Evolutionary conservation across 2,797 vertebrate species (phyloP), one percentile per base, ranked within the genome.

Genomic region (Spinibarbus caldwelli): DNA sequence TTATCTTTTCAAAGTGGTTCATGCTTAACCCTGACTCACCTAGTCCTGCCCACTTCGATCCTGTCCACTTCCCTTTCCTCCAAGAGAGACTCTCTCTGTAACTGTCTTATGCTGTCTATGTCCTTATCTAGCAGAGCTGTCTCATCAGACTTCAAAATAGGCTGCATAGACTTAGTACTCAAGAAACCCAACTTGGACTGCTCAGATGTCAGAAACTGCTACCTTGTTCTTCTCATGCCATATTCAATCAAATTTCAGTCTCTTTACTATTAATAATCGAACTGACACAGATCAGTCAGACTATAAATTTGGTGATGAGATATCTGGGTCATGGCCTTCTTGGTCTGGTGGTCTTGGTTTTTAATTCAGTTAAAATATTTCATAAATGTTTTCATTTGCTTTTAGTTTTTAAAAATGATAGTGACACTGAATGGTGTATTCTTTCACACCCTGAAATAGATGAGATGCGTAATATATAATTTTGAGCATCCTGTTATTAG

Each of bases 71-170:
- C 17, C 26, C 29, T 43, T 6, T 79, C 17, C n/a, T 31, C 41
- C 14, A 29, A 7, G 26, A 64, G 9, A 29, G 17, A 45, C 1
- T 31, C 15, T 79, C 26, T 43, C 26, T 0, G 4, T 45, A 23
- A 29, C 54, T 64, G 8, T 45, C 29, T 66, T 66, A 11, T 14
- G 36, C 59, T 31, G 26, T 47, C 41, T 21, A 66, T 0, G 4
- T 38, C 31, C 14, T 57, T 26, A 64, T 62, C 57, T 31, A 34
- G 23, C 2, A 8, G 14, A 64, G 57, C 57, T 26, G n/a, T 62
- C 57, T 62, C n/a, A 62, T 78, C 59, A 79, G 78, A 79, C 57
- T 79, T 47, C 34, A 78, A 64, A 78, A 78, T 77, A 43, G 11
- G 26, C 41, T 34, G 38, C 78, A 79, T 45, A 31, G n/a, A 7